A percentile compares a stretch with the other conserved stretches of the same genome.
Evolutionary conservation across 2,797 vertebrate genomes (phyloP).

Genomic region (Poliocrania exsul): DNA sequence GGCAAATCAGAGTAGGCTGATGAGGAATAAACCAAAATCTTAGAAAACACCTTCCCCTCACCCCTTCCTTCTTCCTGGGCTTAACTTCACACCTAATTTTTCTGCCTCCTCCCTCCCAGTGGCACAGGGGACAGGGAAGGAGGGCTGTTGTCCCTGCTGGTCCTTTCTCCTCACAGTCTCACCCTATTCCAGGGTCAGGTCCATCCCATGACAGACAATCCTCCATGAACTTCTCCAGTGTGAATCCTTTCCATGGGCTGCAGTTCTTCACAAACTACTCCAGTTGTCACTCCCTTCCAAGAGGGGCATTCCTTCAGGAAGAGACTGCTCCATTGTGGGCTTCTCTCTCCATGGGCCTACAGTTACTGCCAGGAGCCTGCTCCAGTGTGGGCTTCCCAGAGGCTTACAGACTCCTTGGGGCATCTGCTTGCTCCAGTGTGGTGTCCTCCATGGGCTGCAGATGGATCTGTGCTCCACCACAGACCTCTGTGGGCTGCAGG

Average conservation of each 20-base stretch:
- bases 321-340: not conserved
- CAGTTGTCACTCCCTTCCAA: fast-evolving
- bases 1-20: not conserved
- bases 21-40: not conserved
- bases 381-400: not conserved
- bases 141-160: fast-evolving
- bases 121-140: not conserved
- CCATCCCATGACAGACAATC: not conserved
- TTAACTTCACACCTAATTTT: not conserved
- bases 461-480: not conserved
- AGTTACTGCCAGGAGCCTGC: not conserved
- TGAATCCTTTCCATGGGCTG: not conserved
- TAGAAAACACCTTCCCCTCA: not conserved
- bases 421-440: not conserved
- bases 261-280: not conserved
- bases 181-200: not conserved
- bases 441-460: not conserved
- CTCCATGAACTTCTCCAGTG: not conserved
- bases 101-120: not conserved
- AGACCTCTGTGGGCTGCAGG: not conserved
- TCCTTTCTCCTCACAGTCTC: not conserved
- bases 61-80: not conserved
- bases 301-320: not conserved
- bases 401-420: not conserved
- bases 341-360: not conserved